Conservation (phyloP, 2,888 invertebrate genomes). For the Maniola hyperantus region DNA sequence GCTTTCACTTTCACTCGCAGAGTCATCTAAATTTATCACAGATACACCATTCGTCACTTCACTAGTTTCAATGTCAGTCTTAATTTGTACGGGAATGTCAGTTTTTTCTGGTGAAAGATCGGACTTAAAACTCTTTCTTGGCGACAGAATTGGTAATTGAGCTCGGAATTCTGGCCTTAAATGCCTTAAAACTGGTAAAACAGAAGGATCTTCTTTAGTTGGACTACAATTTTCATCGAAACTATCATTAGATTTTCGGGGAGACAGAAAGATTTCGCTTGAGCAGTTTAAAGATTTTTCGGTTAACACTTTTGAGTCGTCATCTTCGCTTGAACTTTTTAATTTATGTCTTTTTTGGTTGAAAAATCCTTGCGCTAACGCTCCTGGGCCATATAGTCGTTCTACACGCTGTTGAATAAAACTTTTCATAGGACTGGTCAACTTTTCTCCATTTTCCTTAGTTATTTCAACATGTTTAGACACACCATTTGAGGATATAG, state of each 20-base stretch:
- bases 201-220: slow-evolving; percentile 58
- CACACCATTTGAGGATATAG: slow-evolving; percentile 74
- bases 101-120: slow-evolving; percentile 64
- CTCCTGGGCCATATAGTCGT: slow-evolving; percentile 93
- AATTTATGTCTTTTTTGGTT: slow-evolving; percentile 83
- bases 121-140: slow-evolving; percentile 75
- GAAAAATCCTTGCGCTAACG: slow-evolving; percentile 92
- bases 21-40: slow-evolving; percentile 69
- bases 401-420: slow-evolving; percentile 95
- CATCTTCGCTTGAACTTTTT: slow-evolving; percentile 68
- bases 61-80: slow-evolving; percentile 55
- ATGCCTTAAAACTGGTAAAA: slow-evolving; percentile 91
- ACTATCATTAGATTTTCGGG: slow-evolving; percentile 55
- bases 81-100: slow-evolving; percentile 60
- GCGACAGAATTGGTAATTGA: slow-evolving; percentile 87
- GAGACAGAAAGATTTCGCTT: slow-evolving; percentile 58
- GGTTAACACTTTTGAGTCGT: slow-evolving; percentile 65
- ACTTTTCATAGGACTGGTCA: slow-evolving; percentile 84
- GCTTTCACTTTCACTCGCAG: slow-evolving; percentile 47
- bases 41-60: slow-evolving; percentile 63
- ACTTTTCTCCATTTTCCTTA: slow-evolving; percentile 73
- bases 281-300: slow-evolving; percentile 71
- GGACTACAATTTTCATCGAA: slow-evolving; percentile 56
- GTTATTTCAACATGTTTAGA: slow-evolving; percentile 76
- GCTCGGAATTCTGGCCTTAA: slow-evolving; percentile 93